These are phyloP conservation scores for Fragum whitleyi DNA, from an alignment of 2,888 invertebrate genomes.

Conservation along the genomic window DNA sequence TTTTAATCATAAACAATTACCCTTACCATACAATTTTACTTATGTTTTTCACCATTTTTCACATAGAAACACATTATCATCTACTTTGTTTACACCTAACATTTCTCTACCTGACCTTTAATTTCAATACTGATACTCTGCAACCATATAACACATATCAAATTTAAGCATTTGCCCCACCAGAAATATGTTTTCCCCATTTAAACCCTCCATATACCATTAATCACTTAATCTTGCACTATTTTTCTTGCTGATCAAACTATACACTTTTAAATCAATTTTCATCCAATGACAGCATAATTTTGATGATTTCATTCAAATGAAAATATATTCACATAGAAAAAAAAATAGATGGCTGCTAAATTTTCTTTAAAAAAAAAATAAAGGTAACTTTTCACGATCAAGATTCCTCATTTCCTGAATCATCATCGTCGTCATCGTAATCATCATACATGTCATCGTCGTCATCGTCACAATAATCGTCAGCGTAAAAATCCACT, in stretches of 20 bases:
- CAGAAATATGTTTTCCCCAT: background rate
- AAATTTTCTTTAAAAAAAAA: conserved; percentile 12
- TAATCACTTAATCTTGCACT: background rate
- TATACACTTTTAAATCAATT: conserved; percentile 10
- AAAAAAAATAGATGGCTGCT: conserved; percentile 25
- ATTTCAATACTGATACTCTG: conserved; percentile 16
- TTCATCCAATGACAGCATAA: conserved; percentile 12
- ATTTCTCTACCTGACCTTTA: conserved; percentile 6
- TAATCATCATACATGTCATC: conserved; percentile 76
- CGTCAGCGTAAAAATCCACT: conserved; percentile 80
- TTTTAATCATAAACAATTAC: background rate
- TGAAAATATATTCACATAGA: conserved; percentile 7
- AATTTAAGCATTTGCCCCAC: background rate
- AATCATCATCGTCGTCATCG: conserved; percentile 80
- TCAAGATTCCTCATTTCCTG: conserved; percentile 81
- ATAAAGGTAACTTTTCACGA: conserved; percentile 28
- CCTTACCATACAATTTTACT: background rate
- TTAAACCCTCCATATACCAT: background rate
- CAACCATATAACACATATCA: background rate
- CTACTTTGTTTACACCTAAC: too few species aligned
- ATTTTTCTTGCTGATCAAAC: background rate
- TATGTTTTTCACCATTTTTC: background rate
- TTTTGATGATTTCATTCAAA: conserved; percentile 21
- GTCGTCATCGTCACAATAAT: conserved; percentile 78
- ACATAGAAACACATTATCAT: background rate